A percentile compares a stretch with the other conserved stretches of the same genome.
Conservation (phyloP, 2,888 invertebrate species). For the Pseudanteris insignis region DNA sequence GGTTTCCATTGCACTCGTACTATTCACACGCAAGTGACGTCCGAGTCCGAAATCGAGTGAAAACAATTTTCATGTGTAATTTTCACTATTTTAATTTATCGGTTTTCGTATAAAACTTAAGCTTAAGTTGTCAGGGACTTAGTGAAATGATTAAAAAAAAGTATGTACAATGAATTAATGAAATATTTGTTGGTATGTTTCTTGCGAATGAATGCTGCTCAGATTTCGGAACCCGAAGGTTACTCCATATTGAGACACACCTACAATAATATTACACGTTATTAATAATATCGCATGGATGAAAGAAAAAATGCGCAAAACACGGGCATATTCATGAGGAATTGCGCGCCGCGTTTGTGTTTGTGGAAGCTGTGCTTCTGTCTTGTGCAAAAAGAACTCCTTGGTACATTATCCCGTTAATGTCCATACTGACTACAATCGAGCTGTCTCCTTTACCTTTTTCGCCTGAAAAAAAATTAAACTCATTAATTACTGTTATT, state of each 20-base stretch:
- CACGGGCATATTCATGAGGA: constrained; percentile 52
- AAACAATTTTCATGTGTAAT: background rate
- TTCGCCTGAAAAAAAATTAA: constrained; percentile 73
- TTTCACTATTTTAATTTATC: background rate
- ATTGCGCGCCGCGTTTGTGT: constrained; percentile 55
- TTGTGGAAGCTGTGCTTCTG: constrained; percentile 37
- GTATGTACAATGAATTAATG: constrained; percentile 21
- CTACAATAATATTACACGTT: constrained; percentile 17
- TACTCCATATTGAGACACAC: constrained; percentile 2
- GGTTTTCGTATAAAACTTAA: constrained; percentile 16
- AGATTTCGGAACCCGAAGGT: constrained; percentile 3
- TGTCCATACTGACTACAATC: constrained; percentile 92
- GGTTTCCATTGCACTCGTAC: constrained; percentile 36
- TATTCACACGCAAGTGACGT: constrained; percentile 14
- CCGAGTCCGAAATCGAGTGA: constrained; percentile 4
- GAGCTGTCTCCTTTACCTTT: constrained; percentile 86
- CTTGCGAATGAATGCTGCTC: background rate
- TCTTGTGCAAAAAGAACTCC: constrained; percentile 84
- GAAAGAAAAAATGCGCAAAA: constrained; percentile 5
- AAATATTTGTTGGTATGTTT: background rate
- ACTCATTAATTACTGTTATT: no score
- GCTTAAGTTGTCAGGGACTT: constrained; percentile 6
- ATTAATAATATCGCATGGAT: constrained; percentile 10
- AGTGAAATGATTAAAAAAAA: constrained; percentile 17
- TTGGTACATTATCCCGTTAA: constrained; percentile 95